Conservation (phyloP, 2,888 invertebrate genomes). For the Seira sanloemensis region DNA sequence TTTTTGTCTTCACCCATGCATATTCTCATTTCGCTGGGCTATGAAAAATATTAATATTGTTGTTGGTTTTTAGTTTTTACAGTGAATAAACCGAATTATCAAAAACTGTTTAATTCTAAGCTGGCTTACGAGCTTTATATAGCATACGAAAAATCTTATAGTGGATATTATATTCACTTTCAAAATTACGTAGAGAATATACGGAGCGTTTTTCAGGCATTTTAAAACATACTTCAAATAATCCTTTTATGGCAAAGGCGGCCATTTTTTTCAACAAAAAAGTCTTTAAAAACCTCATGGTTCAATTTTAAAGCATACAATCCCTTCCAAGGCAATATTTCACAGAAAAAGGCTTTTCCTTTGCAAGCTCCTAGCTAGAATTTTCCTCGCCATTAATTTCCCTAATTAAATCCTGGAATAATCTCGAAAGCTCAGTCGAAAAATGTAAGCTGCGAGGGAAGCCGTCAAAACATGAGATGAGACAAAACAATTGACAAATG, state of each 20-base stretch:
- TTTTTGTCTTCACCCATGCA: too few species aligned
- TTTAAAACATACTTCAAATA: too few species aligned
- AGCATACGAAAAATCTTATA: too few species aligned
- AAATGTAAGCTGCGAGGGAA: not conserved
- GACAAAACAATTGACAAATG: not conserved
- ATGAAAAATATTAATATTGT: not conserved
- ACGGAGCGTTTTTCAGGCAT: too few species aligned
- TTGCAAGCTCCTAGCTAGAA: not conserved
- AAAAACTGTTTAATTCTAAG: constrained; percentile 8
- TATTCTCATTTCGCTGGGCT: not conserved
- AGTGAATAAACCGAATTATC: constrained; percentile 8
- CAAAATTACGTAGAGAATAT: too few species aligned
- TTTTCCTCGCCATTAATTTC: not conserved
- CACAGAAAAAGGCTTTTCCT: not conserved
- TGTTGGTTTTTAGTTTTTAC: constrained; percentile 1
- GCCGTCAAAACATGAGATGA: too few species aligned
- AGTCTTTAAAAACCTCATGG: not conserved
- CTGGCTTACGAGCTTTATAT: not conserved
- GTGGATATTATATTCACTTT: too few species aligned
- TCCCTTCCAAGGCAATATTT: not conserved
- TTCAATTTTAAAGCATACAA: not conserved
- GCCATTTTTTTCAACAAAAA: too few species aligned
- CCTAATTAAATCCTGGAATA: not conserved
- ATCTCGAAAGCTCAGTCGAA: not conserved
- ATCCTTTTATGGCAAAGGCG: too few species aligned